Evolutionary conservation across 1,140 invertebrate species (phyloP), one percentile per base, ranked within the genome.

Genomic region (Drosophila bocqueti): DNA sequence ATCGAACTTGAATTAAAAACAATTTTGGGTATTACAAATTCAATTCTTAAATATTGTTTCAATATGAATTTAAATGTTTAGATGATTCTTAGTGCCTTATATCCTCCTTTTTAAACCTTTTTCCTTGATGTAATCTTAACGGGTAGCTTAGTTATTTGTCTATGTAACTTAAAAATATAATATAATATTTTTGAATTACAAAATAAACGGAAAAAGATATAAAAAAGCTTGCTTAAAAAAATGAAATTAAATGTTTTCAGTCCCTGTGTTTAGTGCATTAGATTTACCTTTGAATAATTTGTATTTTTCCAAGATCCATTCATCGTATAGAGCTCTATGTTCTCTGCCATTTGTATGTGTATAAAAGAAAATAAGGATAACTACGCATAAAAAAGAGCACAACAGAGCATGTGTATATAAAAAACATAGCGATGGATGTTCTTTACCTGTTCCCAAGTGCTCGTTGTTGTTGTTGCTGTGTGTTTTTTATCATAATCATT

Each of bases 401-500:
- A 65, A 38, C 47, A 66, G 10, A 46, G 26, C 42, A 69, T 61
- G 77, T 62, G 59, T n/a, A 49, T 0, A 24, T 43, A 50, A 50
- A 50, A 73, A 80, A 79, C 75, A 78, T 58, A 61, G 50, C 76
- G 62, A 65, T 76, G 57, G 63, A 68, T 84, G 82, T 84, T 85
- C 83, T 81, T 75, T 84, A 84, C 82, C 82, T 84, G 82, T 85
- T 84, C 59, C 52, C 49, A 24, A 64, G 72, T 83, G 38, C 26
- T 78, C 47, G 26, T 52, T 69, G 26, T 34, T 71, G 36, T 46
- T 78, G 74, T 46, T 40, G 63, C 64, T 54, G 34, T 69, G 21
- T 62, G 64, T 66, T 66, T 60, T 81, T 71, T 84, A 84, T 81
- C 83, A 81, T 85, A 81, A 84, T 84, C 82, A 85, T 85, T 84